Evolutionary conservation across 2,888 invertebrate genomes (phyloP).

Genomic region (Atethmia centrago): DNA sequence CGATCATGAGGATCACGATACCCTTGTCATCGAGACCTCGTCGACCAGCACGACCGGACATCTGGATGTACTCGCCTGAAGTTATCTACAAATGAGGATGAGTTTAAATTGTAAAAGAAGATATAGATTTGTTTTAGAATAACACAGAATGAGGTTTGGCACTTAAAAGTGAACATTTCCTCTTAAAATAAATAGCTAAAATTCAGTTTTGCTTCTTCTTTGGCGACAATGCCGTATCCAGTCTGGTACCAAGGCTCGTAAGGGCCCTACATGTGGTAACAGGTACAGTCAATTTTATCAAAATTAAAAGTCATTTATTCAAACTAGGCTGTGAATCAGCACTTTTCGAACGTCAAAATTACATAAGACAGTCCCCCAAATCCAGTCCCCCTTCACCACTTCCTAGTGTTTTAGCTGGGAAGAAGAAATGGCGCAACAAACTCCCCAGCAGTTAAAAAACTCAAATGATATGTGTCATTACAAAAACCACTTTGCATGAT

Average conservation of each 20-base stretch:
- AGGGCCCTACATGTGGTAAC: neutral
- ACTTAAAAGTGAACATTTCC: neutral
- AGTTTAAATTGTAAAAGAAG: neutral
- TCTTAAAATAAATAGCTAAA: neutral
- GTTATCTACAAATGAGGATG: constrained; percentile 90
- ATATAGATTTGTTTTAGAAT: neutral
- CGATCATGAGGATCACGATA: constrained; percentile 99
- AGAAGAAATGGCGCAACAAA: too few relatives aligned
- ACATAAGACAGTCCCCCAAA: too few relatives aligned
- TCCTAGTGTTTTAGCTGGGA: too few relatives aligned
- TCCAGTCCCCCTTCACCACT: too few relatives aligned
- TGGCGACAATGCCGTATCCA: too few relatives aligned
- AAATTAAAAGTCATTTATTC: too few relatives aligned
- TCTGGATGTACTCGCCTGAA: constrained; percentile 99
- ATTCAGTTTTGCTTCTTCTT: neutral
- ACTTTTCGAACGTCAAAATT: too few relatives aligned
- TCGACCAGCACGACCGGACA: constrained; percentile 99
- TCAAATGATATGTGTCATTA: neutral
- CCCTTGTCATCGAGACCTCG: constrained; percentile 99
- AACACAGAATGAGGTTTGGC: neutral
- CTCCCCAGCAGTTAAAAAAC: too few relatives aligned
- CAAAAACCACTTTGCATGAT: neutral
- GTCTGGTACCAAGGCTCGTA: too few relatives aligned
- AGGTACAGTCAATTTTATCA: neutral
- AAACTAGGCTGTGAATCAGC: too few relatives aligned